Conservation (phyloP, 2,797 vertebrate genomes). For the Xenentodon cancila region DNA sequence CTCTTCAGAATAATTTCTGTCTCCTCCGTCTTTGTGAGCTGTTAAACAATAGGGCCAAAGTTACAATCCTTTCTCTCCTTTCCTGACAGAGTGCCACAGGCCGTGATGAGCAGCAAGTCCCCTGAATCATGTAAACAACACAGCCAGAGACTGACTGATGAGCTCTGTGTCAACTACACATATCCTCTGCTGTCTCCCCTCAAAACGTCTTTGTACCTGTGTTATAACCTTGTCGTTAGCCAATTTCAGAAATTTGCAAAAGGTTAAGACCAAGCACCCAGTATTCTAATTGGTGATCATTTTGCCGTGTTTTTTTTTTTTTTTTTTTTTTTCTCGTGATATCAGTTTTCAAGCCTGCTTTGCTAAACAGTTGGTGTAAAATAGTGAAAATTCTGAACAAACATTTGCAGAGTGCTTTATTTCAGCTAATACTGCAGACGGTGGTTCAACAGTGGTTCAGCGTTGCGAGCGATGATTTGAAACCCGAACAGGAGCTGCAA, state of each 20-base stretch:
- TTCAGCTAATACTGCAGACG: neutral
- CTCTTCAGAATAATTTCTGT: slow-evolving; percentile 89
- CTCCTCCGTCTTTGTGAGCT: slow-evolving; percentile 85
- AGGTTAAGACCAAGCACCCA: slow-evolving; percentile 60
- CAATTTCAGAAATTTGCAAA: slow-evolving; percentile 75
- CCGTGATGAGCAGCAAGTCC: slow-evolving; percentile 75
- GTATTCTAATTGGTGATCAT: slow-evolving; percentile 71
- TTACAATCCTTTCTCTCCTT: slow-evolving; percentile 80
- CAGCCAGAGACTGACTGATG: slow-evolving; percentile 73
- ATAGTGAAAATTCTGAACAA: slow-evolving; percentile 18
- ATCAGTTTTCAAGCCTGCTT: slow-evolving; percentile 54
- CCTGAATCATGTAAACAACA: slow-evolving; percentile 84
- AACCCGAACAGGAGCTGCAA: neutral
- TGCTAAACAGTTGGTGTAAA: neutral
- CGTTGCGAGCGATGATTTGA: neutral
- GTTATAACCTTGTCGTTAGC: slow-evolving; percentile 73
- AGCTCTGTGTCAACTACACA: slow-evolving; percentile 67
- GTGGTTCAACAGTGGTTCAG: neutral
- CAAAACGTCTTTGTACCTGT: slow-evolving; percentile 59
- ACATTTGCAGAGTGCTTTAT: slow-evolving; percentile 18
- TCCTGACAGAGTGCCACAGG: slow-evolving; percentile 71
- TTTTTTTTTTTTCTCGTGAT: slow-evolving; percentile 46
- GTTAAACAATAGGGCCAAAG: slow-evolving; percentile 94
- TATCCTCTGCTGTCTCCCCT: slow-evolving; percentile 51
- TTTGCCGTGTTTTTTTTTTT: slow-evolving; percentile 53